Evolutionary conservation across 2,888 invertebrate genomes (phyloP).

Genomic region (Epirrhoe tristata): DNA sequence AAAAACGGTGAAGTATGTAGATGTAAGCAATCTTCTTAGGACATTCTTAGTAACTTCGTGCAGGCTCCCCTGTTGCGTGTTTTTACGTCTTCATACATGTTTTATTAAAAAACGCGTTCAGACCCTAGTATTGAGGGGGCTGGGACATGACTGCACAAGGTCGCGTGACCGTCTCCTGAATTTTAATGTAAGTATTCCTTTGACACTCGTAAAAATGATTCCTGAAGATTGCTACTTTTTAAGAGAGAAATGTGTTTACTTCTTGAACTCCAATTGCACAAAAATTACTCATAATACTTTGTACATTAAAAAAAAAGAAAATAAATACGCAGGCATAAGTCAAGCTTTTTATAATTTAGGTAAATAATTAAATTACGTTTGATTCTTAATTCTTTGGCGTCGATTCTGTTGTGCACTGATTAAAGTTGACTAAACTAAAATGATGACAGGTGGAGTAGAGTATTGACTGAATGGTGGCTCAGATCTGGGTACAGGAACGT

Average conservation of each 20-base stretch:
- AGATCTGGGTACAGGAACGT: too few species aligned
- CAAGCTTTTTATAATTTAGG: too few species aligned
- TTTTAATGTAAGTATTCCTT: slow-evolving; percentile 78
- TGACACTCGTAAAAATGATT: slow-evolving; percentile 80
- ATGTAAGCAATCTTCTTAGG: slow-evolving; percentile 42
- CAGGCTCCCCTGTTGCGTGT: slow-evolving; percentile 41
- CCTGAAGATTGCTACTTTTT: slow-evolving; percentile 58
- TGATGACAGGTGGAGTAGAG: too few species aligned
- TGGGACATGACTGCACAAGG: slow-evolving; percentile 69
- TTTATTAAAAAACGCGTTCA: slow-evolving; percentile 55
- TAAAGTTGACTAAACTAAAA: too few species aligned
- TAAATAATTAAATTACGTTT: too few species aligned
- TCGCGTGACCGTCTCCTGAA: slow-evolving; percentile 74
- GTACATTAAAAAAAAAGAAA: neutral
- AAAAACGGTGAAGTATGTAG: slow-evolving; percentile 30
- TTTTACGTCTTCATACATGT: slow-evolving; percentile 49
- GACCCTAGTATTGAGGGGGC: slow-evolving; percentile 57
- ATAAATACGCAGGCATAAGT: neutral
- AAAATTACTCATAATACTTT: neutral
- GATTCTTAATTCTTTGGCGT: too few species aligned
- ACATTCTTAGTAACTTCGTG: slow-evolving; percentile 38
- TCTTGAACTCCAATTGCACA: neutral
- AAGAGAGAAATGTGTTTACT: slow-evolving; percentile 12
- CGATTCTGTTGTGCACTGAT: too few species aligned
- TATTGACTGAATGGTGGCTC: too few species aligned